phyloP scores from a whole-genome alignment of 2,797 vertebrate genomes.

The Podargus strigoides region DNA sequence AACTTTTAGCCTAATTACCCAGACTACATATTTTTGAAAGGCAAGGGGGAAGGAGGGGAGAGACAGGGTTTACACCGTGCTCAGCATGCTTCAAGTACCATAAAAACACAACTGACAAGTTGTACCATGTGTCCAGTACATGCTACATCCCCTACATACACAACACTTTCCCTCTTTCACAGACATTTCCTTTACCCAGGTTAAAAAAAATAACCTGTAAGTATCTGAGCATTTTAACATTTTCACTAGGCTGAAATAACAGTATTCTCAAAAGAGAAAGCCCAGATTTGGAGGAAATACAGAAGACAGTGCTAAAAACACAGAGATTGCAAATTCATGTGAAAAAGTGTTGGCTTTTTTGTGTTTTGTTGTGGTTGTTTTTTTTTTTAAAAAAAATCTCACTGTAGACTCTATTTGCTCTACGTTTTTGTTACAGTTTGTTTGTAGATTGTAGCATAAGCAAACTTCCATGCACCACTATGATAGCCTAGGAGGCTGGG shows the following conservation, averaged over 20 bases:
- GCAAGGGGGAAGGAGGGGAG: not conserved
- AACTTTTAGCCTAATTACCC: not conserved
- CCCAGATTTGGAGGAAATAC: not conserved
- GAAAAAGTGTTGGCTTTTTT: not conserved
- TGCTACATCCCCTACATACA: not conserved
- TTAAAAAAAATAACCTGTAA: not conserved
- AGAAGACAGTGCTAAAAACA: not conserved
- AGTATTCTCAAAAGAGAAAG: not conserved
- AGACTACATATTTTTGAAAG: not conserved
- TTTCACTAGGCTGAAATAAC: not conserved
- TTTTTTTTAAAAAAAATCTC: not conserved
- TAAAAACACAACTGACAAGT: not conserved
- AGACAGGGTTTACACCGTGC: not conserved
- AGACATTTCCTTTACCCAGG: not conserved
- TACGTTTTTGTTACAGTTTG: not conserved
- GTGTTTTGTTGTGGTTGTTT: not conserved
- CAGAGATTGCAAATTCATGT: not conserved
- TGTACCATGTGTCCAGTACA: not conserved
- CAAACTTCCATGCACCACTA: not conserved
- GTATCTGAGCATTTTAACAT: not conserved
- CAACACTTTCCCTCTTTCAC: not conserved
- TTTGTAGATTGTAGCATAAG: not conserved
- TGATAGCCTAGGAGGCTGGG: not conserved
- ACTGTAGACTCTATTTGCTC: not conserved
- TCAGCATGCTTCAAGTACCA: not conserved